phyloP scores from a whole-genome alignment of 2,797 vertebrate species.

The Mus minutoides region DNA sequence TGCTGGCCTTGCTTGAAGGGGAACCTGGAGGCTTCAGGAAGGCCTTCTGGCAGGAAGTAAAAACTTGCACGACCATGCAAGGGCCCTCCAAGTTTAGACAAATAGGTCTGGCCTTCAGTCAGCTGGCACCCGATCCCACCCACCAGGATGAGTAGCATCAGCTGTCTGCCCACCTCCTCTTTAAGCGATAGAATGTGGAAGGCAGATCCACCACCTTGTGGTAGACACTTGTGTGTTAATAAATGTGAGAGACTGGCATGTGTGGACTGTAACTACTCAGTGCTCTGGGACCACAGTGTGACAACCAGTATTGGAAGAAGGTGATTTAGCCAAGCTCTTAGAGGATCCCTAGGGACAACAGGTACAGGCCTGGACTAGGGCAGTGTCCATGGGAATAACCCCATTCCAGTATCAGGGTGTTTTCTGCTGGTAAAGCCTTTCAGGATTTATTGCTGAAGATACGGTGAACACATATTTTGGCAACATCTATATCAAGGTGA shows the following conservation, averaged over 20 bases:
- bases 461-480: background rate
- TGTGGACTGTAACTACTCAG: background rate
- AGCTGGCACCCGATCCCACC: background rate
- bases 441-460: background rate
- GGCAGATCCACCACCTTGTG: background rate
- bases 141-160: background rate
- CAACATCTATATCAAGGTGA: background rate
- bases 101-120: background rate
- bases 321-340: background rate
- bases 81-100: background rate
- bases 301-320: background rate
- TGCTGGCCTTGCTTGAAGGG: background rate
- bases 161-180: background rate
- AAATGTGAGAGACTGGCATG: background rate
- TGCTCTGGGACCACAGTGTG: background rate
- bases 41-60: background rate
- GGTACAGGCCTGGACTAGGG: background rate
- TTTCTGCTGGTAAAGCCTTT: background rate
- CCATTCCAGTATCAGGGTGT: background rate
- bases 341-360: background rate
- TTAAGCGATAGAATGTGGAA: background rate
- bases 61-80: fast-evolving
- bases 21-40: background rate
- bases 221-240: background rate
- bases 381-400: background rate